Evolutionary conservation across 37 sponge, comb jelly and placozoan species (phyloP).

Genomic region (Amphimedon queenslandica): DNA sequence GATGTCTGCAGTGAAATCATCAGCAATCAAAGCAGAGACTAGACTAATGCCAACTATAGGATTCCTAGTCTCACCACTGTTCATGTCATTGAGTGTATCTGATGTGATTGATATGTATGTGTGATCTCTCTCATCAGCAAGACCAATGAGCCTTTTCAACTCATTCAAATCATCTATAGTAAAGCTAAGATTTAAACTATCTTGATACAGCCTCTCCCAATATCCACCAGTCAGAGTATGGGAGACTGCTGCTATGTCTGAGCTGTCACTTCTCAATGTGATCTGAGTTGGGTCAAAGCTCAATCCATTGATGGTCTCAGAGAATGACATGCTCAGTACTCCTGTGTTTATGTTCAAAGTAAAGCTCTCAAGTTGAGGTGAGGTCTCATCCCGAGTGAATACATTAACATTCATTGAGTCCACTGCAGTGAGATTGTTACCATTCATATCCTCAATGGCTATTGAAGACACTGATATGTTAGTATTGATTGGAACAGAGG

Average conservation of each 20-base stretch:
- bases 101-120: constrained; percentile 47
- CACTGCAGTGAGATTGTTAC: constrained; percentile 19
- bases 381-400: constrained; percentile 48
- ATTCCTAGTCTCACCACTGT: constrained; percentile 34
- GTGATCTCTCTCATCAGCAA: constrained; percentile 41
- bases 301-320: constrained; percentile 73
- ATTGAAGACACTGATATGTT: constrained; percentile 23
- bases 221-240: constrained; percentile 60
- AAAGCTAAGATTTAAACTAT: constrained; percentile 31
- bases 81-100: constrained; percentile 59
- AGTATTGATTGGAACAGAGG: constrained; percentile 19
- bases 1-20: constrained; percentile 48
- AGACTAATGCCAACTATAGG: constrained; percentile 15
- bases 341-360: constrained; percentile 68
- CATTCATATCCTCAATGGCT: constrained; percentile 51
- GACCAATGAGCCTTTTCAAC: constrained; percentile 62
- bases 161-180: constrained; percentile 68
- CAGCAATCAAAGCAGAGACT: constrained; percentile 13
- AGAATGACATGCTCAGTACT: constrained; percentile 41
- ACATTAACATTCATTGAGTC: background rate
- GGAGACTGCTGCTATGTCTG: background rate
- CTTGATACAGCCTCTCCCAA: constrained; percentile 33
- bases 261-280: constrained; percentile 15
- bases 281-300: constrained; percentile 58
- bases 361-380: constrained; percentile 39